Base-by-base conservation (phyloP, 2,797 vertebrate species). In the Melanotaenia maccullochi region DNA sequence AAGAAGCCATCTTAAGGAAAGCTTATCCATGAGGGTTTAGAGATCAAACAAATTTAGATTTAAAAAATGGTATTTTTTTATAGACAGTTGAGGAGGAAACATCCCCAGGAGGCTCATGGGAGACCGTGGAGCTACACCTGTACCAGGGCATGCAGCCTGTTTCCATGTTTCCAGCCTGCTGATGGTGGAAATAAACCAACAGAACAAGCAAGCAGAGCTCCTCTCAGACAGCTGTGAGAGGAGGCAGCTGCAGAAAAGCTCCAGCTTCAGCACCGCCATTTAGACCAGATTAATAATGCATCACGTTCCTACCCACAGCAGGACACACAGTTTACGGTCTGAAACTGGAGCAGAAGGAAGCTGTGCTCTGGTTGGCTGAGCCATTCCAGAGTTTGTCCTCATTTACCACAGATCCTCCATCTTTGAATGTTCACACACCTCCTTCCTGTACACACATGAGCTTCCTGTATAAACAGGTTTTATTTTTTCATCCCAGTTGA, bases 221-320 rank as follows among this genome's bases (percentile, higher is more conserved):
- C 9, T 44, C 36, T 38, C 18, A 18, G 30, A 71, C 57, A 33
- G 30, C 70, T 60, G 59, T 18, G 62, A 65, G 65, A 28, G 60
- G 56, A 65, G 47, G 47, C 64, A 68, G 73, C 76, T 71, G 62
- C 58, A 72, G 75, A 81, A 62, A 61, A 61, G 52, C 62, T 67
- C 62, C 72, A 75, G 64, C 63, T 38, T 65, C 70, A 59, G 55
- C 75, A 58, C 33, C 66, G 65, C 73, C 86, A 85, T 83, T 87
- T 86, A 85, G 78, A 73, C 49, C 13, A 60, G 67, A 90, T 91
- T 65, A 90, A 91, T 91, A 85, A 91, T 91, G 78, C 76, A 91
- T 81, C 36, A 25, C 4, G 30, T 66, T 84, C 60, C 83, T 78
- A 84, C 56, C 83, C 76, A 84, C 64, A 77, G 79, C 81, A 81